phyloP scores from a whole-genome alignment of 1,140 invertebrate genomes.

The Dinoponera quadriceps region DNA sequence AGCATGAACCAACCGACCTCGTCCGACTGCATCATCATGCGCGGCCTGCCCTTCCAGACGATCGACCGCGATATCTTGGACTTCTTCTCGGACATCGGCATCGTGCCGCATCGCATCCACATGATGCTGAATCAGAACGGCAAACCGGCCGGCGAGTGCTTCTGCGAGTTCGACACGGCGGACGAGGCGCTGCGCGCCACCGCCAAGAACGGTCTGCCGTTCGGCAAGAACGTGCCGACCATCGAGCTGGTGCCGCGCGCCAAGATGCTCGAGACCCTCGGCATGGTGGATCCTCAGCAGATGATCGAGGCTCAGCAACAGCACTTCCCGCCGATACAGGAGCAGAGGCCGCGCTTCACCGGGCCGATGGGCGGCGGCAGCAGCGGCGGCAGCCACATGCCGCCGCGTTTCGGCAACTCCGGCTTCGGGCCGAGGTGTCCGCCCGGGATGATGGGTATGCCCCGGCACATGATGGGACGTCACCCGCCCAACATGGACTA shows the following conservation, averaged over 20 bases:
- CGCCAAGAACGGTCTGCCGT: constrained; percentile 89
- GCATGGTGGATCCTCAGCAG: constrained; percentile 76
- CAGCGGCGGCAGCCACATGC: too few relatives aligned
- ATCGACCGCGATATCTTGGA: constrained; percentile 92
- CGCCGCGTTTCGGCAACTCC: constrained; percentile 77
- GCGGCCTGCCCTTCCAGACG: constrained; percentile 91
- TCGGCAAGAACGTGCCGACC: constrained; percentile 89
- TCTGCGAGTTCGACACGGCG: constrained; percentile 92
- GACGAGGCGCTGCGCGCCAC: constrained; percentile 90
- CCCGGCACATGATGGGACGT: constrained; percentile 77
- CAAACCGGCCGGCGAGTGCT: constrained; percentile 92
- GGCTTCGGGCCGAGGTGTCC: constrained; percentile 79
- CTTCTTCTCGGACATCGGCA: constrained; percentile 91
- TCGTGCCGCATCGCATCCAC: constrained; percentile 92
- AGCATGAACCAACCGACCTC: constrained; percentile 58
- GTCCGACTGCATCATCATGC: constrained; percentile 90
- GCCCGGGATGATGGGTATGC: constrained; percentile 82
- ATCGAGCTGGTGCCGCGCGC: constrained; percentile 89
- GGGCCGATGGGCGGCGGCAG: constrained; percentile 78
- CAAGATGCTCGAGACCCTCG: constrained; percentile 86
- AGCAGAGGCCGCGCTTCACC: constrained; percentile 75
- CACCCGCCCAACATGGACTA: constrained; percentile 79
- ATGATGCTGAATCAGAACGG: constrained; percentile 90
- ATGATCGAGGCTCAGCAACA: constrained; percentile 72
- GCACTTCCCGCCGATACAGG: constrained; percentile 72